Evolutionary conservation across 1,140 invertebrate species (phyloP).

Genomic region (Bombus difficillimus): DNA sequence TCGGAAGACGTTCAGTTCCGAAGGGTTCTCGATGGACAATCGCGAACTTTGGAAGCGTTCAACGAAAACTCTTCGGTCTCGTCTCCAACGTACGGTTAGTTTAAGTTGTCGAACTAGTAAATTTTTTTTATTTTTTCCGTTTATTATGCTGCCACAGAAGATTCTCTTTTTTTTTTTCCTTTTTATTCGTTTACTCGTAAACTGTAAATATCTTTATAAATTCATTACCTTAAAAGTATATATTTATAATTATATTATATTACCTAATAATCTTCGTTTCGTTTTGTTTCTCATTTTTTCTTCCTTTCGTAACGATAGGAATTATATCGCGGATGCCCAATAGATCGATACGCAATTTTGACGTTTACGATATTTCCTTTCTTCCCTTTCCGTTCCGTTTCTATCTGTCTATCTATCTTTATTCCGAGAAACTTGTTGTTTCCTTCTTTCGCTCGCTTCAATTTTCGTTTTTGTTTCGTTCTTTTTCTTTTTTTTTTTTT

Average conservation of each 20-base stretch:
- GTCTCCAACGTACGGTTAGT: constrained; percentile 77
- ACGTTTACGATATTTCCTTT: not conserved
- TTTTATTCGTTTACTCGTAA: constrained; percentile 65
- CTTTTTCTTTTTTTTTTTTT: constrained; percentile 24
- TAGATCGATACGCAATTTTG: constrained; percentile 67
- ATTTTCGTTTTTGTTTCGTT: constrained; percentile 21
- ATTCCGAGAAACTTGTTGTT: not conserved
- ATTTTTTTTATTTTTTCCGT: constrained; percentile 56
- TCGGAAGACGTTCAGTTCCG: constrained; percentile 65
- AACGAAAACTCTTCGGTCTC: constrained; percentile 57
- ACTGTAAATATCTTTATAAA: constrained; percentile 80
- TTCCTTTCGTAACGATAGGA: constrained; percentile 42
- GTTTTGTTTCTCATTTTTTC: constrained; percentile 45
- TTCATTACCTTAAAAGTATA: constrained; percentile 76
- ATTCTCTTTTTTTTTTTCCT: constrained; percentile 70
- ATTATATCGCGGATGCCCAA: constrained; percentile 62
- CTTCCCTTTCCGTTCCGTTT: not conserved
- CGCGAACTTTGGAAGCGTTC: not conserved
- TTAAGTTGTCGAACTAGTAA: constrained; percentile 79
- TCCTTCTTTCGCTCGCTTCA: constrained; percentile 1
- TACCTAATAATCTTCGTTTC: constrained; percentile 61
- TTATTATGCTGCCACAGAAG: constrained; percentile 78
- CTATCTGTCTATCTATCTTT: not conserved
- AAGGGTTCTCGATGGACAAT: constrained; percentile 55
- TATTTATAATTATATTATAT: constrained; percentile 51